Evolutionary conservation across 2,113 vertebrate genomes (phyloP).

Genomic region (Calidris pugnax): DNA sequence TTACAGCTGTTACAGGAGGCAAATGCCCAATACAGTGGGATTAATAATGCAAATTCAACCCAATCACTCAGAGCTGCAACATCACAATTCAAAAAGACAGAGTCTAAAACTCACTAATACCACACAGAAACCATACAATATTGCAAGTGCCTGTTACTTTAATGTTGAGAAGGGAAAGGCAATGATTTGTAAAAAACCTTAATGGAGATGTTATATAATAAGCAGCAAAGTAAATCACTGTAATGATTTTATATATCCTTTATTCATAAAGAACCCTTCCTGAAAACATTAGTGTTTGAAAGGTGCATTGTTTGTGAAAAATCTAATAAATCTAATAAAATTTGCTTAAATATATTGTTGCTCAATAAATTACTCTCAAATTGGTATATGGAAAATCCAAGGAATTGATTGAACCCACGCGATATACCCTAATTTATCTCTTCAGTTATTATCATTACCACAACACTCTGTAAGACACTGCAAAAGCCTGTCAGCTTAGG

Average conservation of each 20-base stretch:
- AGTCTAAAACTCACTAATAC: neutral
- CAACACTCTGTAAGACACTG: neutral
- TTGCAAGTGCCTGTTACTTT: neutral
- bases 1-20: neutral
- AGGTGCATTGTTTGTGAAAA: neutral
- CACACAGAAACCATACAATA: neutral
- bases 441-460: neutral
- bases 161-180: neutral
- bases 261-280: neutral
- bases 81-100: neutral
- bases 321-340: neutral
- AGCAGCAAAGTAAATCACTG: neutral
- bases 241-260: neutral
- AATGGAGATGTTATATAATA: neutral
- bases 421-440: neutral
- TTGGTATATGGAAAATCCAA: neutral
- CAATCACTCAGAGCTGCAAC: neutral
- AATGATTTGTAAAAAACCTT: neutral
- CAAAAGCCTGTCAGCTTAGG: neutral
- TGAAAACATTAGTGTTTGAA: neutral
- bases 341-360: neutral
- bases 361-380: neutral
- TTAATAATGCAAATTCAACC: neutral
- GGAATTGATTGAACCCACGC: neutral
- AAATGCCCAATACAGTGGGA: neutral